Evolutionary conservation across 2,113 vertebrate species (phyloP).

Genomic region (Etheostoma cragini): DNA sequence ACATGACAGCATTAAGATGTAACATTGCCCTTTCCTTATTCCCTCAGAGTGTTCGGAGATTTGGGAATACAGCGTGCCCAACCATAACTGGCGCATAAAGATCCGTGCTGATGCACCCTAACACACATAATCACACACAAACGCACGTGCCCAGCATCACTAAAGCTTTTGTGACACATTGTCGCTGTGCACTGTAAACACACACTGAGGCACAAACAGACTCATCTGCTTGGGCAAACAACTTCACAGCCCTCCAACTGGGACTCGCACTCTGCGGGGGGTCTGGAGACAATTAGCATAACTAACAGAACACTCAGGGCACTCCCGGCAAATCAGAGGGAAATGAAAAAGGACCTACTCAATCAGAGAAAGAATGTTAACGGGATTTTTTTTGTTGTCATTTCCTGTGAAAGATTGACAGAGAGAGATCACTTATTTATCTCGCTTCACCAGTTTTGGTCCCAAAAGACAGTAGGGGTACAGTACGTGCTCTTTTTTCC

Average conservation of each 20-base stretch:
- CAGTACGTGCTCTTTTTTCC: conserved; percentile 9
- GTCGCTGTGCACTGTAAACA: conserved; percentile 54
- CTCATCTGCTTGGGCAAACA: conserved; percentile 78
- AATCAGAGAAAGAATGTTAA: conserved; percentile 46
- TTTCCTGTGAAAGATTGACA: conserved; percentile 58
- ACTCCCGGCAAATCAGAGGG: conserved; percentile 50
- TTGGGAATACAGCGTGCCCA: conserved; percentile 49
- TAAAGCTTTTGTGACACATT: conserved; percentile 62
- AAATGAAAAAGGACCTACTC: conserved; percentile 51
- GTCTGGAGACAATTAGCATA: conserved; percentile 81
- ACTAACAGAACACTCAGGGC: conserved; percentile 73
- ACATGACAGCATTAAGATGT: conserved; percentile 55
- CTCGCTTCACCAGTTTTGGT: conserved; percentile 47
- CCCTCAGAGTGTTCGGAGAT: conserved; percentile 45
- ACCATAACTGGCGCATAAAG: conserved; percentile 35
- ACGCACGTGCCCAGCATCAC: conserved; percentile 47
- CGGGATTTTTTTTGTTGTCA: conserved; percentile 31
- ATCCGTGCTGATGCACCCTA: conserved; percentile 53
- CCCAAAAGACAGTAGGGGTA: conserved; percentile 47
- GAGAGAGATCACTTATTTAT: conserved; percentile 55
- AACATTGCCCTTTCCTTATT: conserved; percentile 50
- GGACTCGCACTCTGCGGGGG: conserved; percentile 70
- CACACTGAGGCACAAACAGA: conserved; percentile 11
- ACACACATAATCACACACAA: conserved; percentile 64
- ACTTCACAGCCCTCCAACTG: conserved; percentile 77